Evolutionary conservation across 2,888 invertebrate species (phyloP).

Genomic region (Norana najaformis): DNA sequence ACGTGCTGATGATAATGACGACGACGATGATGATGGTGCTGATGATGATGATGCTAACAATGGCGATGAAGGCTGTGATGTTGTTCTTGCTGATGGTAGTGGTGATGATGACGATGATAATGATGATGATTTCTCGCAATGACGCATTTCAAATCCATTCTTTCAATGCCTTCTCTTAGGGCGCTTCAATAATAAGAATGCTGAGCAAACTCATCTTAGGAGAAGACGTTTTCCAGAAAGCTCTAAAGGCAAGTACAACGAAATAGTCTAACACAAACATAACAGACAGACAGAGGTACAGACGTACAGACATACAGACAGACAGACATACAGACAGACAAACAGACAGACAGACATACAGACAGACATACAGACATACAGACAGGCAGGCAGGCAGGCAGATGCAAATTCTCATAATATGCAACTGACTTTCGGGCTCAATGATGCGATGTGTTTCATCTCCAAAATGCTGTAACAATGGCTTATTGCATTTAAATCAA

Average conservation of each 20-base stretch:
- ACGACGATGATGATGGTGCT: conserved; percentile 21
- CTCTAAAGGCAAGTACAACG: background rate
- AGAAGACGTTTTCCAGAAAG: background rate
- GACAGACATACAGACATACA: too few relatives aligned
- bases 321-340: background rate
- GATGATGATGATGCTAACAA: conserved; percentile 24
- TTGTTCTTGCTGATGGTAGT: conserved; percentile 29
- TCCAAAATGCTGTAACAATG: too few relatives aligned
- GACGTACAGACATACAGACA: background rate
- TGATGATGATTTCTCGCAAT: conserved; percentile 23
- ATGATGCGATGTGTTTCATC: too few relatives aligned
- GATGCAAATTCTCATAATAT: too few relatives aligned
- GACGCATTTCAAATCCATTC: background rate
- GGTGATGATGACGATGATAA: conserved; percentile 20
- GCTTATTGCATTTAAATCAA: too few relatives aligned
- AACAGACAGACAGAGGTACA: background rate
- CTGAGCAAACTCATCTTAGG: background rate
- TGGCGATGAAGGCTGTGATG: conserved; percentile 22
- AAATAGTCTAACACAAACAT: too few relatives aligned
- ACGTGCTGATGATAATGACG: conserved; percentile 25
- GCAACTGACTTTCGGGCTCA: too few relatives aligned
- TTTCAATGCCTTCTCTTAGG: background rate
- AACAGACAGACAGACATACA: background rate
- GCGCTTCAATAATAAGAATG: conserved; percentile 8
- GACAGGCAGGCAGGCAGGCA: too few relatives aligned